Evolutionary conservation across 2,888 invertebrate species (phyloP).

Genomic region (Lasioglossum pauxillum): DNA sequence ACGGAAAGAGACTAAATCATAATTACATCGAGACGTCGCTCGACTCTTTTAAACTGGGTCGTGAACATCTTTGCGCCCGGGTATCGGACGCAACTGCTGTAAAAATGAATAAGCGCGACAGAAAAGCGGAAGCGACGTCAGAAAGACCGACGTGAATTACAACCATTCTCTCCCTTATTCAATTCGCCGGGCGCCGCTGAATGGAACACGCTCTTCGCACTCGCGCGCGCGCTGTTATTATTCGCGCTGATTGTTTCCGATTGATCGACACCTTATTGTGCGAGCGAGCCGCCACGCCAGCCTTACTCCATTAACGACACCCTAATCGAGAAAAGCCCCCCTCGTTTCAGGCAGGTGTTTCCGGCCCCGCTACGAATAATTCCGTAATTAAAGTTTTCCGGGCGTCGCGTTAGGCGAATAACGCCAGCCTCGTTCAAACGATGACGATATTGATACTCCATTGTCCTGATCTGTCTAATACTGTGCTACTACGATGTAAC

Average conservation of each 20-base stretch:
- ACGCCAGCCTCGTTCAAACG: background rate
- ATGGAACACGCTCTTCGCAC: conserved; percentile 31
- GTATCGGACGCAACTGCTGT: conserved; percentile 51
- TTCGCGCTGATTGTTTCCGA: conserved; percentile 54
- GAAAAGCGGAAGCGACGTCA: conserved; percentile 56
- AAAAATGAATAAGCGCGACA: conserved; percentile 57
- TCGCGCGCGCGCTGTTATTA: conserved; percentile 36
- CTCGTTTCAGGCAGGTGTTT: conserved; percentile 11
- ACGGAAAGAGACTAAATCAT: conserved; percentile 44
- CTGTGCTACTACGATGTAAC: background rate
- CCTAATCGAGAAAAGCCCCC: conserved; percentile 39
- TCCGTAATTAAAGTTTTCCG: conserved; percentile 40
- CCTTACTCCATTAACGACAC: conserved; percentile 36
- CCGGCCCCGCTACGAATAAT: conserved; percentile 26
- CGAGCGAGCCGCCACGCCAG: conserved; percentile 27
- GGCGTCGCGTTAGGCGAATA: background rate
- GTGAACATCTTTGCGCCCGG: conserved; percentile 45
- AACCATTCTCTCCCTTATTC: conserved; percentile 47
- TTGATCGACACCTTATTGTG: conserved; percentile 59
- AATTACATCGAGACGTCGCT: conserved; percentile 42
- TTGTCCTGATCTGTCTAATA: background rate
- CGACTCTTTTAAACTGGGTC: conserved; percentile 55
- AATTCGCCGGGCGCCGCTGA: conserved; percentile 30
- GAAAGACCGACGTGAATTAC: conserved; percentile 53
- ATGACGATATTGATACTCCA: background rate